Conservation (phyloP, 2,113 vertebrate species). For the Pontoporia blainvillei region DNA sequence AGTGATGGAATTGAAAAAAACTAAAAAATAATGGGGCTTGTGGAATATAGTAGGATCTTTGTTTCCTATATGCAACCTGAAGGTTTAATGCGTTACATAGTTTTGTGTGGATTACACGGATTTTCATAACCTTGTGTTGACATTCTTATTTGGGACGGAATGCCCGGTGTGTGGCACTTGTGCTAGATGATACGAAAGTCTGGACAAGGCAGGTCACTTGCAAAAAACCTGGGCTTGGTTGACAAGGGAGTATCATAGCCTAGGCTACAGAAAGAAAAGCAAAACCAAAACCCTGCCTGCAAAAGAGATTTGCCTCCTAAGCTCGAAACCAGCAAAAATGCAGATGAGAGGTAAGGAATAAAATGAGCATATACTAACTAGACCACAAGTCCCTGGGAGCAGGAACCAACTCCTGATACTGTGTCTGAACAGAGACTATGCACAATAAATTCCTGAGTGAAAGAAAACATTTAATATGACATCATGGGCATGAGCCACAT, state of each 20-base stretch:
- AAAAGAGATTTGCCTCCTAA: background rate
- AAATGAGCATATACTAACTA: background rate
- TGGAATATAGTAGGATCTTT: background rate
- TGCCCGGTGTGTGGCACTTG: background rate
- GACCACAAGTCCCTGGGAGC: background rate
- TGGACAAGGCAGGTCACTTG: background rate
- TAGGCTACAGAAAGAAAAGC: background rate
- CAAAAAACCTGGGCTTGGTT: background rate
- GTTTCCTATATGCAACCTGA: background rate
- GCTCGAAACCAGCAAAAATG: background rate
- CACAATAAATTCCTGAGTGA: background rate
- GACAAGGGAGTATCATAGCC: background rate
- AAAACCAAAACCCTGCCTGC: background rate
- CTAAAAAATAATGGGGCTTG: background rate
- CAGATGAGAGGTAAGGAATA: background rate
- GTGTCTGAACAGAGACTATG: background rate
- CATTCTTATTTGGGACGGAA: background rate
- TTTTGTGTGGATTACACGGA: background rate
- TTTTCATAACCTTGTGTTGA: background rate
- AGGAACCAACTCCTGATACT: background rate
- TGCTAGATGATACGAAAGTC: background rate
- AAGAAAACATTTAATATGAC: background rate
- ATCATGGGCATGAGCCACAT: background rate
- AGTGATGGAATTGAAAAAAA: background rate
- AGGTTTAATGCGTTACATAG: background rate